Evolutionary conservation across 2,113 vertebrate genomes (phyloP).

Genomic region (Vulpes ferrilata): DNA sequence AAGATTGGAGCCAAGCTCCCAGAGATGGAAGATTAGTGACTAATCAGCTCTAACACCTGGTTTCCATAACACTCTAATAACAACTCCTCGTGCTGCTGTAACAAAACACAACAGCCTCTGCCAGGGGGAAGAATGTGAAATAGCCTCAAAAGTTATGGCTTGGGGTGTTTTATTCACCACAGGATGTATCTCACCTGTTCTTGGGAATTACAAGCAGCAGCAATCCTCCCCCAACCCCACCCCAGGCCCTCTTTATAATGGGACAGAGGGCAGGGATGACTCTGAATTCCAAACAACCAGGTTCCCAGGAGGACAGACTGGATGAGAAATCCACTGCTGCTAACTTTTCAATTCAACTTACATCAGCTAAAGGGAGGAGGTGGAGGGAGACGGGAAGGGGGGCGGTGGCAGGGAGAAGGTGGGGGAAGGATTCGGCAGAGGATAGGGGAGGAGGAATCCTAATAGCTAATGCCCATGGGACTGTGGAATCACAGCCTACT

Average conservation of each 20-base stretch:
- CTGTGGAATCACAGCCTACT: rapidly evolving
- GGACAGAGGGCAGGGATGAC: not conserved
- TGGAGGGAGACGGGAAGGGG: not conserved
- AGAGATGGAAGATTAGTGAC: slow-evolving; percentile 79
- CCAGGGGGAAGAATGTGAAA: not conserved
- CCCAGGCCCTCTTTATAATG: not conserved
- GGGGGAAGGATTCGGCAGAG: not conserved
- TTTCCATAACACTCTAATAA: slow-evolving; percentile 73
- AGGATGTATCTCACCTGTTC: slow-evolving; percentile 64
- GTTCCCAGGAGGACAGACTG: not conserved
- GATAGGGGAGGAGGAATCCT: not conserved
- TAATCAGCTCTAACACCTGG: slow-evolving; percentile 77
- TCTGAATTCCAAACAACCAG: slow-evolving; percentile 39
- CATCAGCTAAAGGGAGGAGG: not conserved
- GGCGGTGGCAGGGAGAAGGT: too few species aligned
- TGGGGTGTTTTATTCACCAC: slow-evolving; percentile 16
- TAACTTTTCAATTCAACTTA: not conserved
- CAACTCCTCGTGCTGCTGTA: slow-evolving; percentile 34
- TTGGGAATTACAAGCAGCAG: not conserved
- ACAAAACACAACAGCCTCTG: slow-evolving; percentile 67
- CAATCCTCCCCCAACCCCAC: not conserved
- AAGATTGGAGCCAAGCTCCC: slow-evolving; percentile 77
- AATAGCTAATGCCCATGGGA: not conserved
- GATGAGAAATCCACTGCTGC: not conserved
- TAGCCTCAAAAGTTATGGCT: slow-evolving; percentile 46